phyloP scores from a whole-genome alignment of 2,797 vertebrate genomes.

The Acrossocheilus fasciatus region DNA sequence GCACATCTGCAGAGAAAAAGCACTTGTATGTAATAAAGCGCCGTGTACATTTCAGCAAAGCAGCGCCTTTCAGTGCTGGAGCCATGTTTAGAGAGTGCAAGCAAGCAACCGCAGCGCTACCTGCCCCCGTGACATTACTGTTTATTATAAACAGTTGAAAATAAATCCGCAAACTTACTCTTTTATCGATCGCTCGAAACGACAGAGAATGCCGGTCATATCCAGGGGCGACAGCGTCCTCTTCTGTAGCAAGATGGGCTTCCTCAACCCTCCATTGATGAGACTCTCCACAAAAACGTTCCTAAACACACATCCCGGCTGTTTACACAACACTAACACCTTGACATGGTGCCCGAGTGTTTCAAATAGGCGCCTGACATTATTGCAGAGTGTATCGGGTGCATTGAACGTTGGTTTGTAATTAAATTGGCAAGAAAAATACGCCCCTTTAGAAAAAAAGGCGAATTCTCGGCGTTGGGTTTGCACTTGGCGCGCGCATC shows the following conservation, averaged over 20 bases:
- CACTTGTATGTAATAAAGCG: slow-evolving; percentile 41
- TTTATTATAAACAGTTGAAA: background rate
- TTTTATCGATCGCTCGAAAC: slow-evolving; percentile 36
- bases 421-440: slow-evolving; percentile 83
- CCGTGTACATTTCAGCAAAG: slow-evolving; percentile 36
- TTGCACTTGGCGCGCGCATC: slow-evolving; percentile 63
- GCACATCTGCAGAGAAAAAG: slow-evolving; percentile 2
- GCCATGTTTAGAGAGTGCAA: slow-evolving; percentile 38
- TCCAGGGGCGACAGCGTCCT: slow-evolving; percentile 79
- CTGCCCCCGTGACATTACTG: background rate
- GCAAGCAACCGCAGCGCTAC: background rate
- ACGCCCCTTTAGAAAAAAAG: slow-evolving; percentile 80
- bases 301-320: background rate
- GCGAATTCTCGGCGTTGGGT: slow-evolving; percentile 69
- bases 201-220: slow-evolving; percentile 74
- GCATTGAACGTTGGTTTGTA: slow-evolving; percentile 66
- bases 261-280: slow-evolving; percentile 63
- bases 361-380: slow-evolving; percentile 37
- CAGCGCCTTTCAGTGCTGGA: slow-evolving; percentile 29
- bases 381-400: slow-evolving; percentile 34
- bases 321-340: slow-evolving; percentile 23
- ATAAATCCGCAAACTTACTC: slow-evolving; percentile 50
- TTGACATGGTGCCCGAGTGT: background rate
- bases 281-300: slow-evolving; percentile 58
- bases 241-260: slow-evolving; percentile 66